Evolutionary conservation across 2,113 vertebrate genomes (phyloP).

Genomic region (Tachysurus fulvidraco): DNA sequence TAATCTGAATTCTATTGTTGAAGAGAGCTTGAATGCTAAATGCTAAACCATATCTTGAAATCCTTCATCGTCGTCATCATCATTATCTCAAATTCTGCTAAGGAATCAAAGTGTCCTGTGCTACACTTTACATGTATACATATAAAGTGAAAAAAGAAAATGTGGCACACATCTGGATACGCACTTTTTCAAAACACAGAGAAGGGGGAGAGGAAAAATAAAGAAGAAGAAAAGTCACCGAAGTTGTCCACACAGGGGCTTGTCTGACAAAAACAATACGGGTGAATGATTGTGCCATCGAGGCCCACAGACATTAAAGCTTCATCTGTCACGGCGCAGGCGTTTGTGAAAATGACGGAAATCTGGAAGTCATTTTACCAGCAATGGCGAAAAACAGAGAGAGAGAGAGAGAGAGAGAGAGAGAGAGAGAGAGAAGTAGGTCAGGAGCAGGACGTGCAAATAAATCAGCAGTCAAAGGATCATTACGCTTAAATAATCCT

Average conservation of each 20-base stretch:
- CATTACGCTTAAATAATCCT: conserved; percentile 59
- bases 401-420: conserved; percentile 13
- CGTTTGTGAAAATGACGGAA: conserved; percentile 51
- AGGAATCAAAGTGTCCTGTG: background rate
- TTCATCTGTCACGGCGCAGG: conserved; percentile 54
- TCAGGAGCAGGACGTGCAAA: conserved; percentile 54
- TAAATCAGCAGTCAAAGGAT: conserved; percentile 56
- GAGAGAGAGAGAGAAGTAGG: conserved; percentile 30
- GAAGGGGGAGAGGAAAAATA: background rate
- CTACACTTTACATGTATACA: background rate
- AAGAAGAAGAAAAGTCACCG: conserved; percentile 20
- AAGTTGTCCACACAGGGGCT: conserved; percentile 46
- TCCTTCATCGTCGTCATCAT: background rate
- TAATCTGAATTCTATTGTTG: too few relatives aligned
- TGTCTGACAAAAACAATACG: conserved; percentile 59
- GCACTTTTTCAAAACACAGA: conserved; percentile 27
- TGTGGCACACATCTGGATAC: conserved; percentile 42
- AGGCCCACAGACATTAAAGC: conserved; percentile 57
- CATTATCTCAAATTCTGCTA: background rate
- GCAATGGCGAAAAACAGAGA: conserved; percentile 38
- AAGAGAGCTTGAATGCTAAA: background rate
- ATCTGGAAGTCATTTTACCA: conserved; percentile 59
- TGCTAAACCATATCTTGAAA: background rate
- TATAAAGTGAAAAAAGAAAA: background rate
- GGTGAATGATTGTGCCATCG: conserved; percentile 57